Base-by-base conservation (phyloP, 2,888 invertebrate genomes). In the Himalopsyche anomala region DNA sequence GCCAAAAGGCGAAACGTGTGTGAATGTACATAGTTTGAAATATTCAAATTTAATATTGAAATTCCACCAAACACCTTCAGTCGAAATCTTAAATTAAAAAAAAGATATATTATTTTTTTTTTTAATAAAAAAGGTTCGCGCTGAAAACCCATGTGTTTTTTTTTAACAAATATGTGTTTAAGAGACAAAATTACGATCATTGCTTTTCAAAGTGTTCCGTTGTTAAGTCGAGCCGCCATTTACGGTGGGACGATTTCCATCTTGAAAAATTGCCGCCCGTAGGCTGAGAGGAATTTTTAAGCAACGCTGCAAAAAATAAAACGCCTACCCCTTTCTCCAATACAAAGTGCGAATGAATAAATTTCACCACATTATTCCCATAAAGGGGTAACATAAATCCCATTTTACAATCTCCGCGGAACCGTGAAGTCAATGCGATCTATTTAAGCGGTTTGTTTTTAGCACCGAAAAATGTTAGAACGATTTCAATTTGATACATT, bases 311-410 rank as follows among this genome's bases (percentile, higher is more conserved):
- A 74, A 74, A 74, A 74, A 36, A 74, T 36, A 74, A 74, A 36
- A 36, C 51, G 51, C 51, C 74, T 12, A 38, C 74, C 74, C 38
- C 11, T 62, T 74, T 38, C 74, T 12, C 28, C 74, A 74, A 36
- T 74, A 74, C 74, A 74, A 74, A 74, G 74, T 74, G 74, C 74
- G 74, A 74, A 74, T 74, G 74, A 74, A 74, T 38, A 74, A 74
- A 74, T 74, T 74, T 74, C 36, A 19, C 28, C 74, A 36, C 74
- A 36, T 36, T 74, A 36, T 74, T 36, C 38, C 12, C 36, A 36
- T 38, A 74, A 74, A 74, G 38, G 74, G 74, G 74, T 74, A 74
- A 36, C 12, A 74, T 74, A 36, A 74, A 74, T 74, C 74, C 12
- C 36, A 36, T 74, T 74, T 36, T 74, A 5, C 74, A 74, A 74